phyloP scores from a whole-genome alignment of 2,888 invertebrate genomes.

The Drosophila macrothrix region DNA sequence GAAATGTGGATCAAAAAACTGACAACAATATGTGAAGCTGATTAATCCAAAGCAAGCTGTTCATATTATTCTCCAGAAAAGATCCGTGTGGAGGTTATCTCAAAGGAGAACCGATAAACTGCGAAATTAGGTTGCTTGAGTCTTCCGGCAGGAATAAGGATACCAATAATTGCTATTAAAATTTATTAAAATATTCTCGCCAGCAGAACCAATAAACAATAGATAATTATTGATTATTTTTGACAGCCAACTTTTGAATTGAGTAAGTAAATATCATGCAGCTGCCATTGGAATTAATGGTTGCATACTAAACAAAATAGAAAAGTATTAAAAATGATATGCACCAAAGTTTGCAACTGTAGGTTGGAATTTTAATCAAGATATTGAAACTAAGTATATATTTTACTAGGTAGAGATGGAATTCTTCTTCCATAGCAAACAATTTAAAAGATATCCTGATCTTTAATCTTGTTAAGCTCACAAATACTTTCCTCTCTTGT shows the following conservation, averaged over 20 bases:
- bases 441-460: conserved; percentile 1
- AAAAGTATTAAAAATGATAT: conserved; percentile 9
- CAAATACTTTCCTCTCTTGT: background rate
- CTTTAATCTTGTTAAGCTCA: conserved; percentile 5
- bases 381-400: conserved; percentile 7
- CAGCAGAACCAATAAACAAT: background rate
- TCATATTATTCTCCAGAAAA: background rate
- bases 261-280: conserved; percentile 5
- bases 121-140: background rate
- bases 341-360: conserved; percentile 12
- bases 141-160: background rate
- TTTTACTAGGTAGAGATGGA: conserved; percentile 13
- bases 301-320: background rate
- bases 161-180: background rate
- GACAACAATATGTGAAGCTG: background rate
- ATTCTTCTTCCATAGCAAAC: conserved; percentile 1
- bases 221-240: background rate
- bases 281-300: conserved; percentile 19
- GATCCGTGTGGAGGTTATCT: no score
- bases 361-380: conserved; percentile 17
- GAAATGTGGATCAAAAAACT: background rate
- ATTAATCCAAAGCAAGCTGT: background rate
- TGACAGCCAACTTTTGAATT: background rate
- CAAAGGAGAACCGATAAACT: no score
- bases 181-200: background rate